phyloP scores from a whole-genome alignment of 2,888 invertebrate species.

The Tetranychus truncatus region DNA sequence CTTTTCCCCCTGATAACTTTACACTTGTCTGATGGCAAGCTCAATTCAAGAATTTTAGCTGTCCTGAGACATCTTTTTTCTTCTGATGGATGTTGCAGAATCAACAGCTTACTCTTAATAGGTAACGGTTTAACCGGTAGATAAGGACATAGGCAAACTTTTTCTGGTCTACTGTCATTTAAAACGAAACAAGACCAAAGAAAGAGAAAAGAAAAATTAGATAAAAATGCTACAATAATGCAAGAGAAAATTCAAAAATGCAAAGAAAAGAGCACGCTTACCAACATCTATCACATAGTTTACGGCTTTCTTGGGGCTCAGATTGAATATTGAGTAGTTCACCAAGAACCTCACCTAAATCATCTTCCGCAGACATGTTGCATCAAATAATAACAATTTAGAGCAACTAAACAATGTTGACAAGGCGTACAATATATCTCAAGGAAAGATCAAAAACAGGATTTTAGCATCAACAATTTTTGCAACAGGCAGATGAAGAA shows the following conservation, averaged over 20 bases:
- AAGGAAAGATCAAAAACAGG: too few species aligned
- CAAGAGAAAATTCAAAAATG: neutral
- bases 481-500: too few species aligned
- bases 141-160: conserved; percentile 76
- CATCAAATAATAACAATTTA: neutral
- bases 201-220: neutral
- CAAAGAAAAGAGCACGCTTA: conserved; percentile 6
- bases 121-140: conserved; percentile 50
- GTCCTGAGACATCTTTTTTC: conserved; percentile 71
- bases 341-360: conserved; percentile 15
- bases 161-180: conserved; percentile 49
- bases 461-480: too few species aligned
- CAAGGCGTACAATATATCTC: too few species aligned
- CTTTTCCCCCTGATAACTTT: conserved; percentile 60
- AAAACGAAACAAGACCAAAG: conserved; percentile 27
- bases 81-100: conserved; percentile 83
- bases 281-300: conserved; percentile 23
- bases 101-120: conserved; percentile 51
- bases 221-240: too few species aligned
- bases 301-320: conserved; percentile 24
- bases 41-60: conserved; percentile 66
- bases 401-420: too few species aligned
- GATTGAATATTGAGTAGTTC: conserved; percentile 22
- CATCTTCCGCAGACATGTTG: neutral
- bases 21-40: conserved; percentile 54